phyloP scores from a whole-genome alignment of 2,888 invertebrate species.

The Theodoxus fluviatilis region DNA sequence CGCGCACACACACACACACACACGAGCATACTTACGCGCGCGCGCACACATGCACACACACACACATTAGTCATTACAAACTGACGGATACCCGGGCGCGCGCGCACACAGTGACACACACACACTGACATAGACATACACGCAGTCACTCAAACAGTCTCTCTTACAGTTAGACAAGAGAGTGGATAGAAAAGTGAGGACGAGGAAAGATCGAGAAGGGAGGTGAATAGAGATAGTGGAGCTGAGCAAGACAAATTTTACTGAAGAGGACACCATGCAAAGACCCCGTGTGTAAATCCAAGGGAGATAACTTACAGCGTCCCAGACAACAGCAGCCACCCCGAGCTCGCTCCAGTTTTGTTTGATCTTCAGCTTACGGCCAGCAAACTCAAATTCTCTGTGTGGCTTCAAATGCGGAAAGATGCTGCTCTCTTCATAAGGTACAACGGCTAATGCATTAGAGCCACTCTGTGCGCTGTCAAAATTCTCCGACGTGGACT shows the following conservation, averaged over 20 bases:
- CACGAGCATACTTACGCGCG: background rate
- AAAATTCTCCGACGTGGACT: too few relatives aligned
- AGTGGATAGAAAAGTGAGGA: too few relatives aligned
- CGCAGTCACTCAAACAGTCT: too few relatives aligned
- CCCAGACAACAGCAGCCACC: constrained; percentile 65
- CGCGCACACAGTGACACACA: background rate
- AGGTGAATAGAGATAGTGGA: too few relatives aligned
- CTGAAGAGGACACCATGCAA: too few relatives aligned
- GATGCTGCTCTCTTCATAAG: constrained; percentile 42
- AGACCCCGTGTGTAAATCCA: too few relatives aligned
- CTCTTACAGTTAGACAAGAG: too few relatives aligned
- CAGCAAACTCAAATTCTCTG: constrained; percentile 46
- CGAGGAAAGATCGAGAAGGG: too few relatives aligned
- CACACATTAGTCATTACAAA: background rate
- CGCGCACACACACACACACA: background rate
- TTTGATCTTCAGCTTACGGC: constrained; percentile 44
- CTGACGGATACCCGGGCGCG: background rate
- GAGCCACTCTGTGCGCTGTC: too few relatives aligned
- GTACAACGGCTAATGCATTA: constrained; percentile 40
- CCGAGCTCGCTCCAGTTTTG: constrained; percentile 60
- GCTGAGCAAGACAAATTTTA: too few relatives aligned
- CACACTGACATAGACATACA: too few relatives aligned
- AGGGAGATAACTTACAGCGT: constrained; percentile 63
- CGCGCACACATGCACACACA: background rate
- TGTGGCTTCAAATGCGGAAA: constrained; percentile 42